Base-by-base conservation (phyloP, 2,113 vertebrate species). In the Mionectes macconnelli region DNA sequence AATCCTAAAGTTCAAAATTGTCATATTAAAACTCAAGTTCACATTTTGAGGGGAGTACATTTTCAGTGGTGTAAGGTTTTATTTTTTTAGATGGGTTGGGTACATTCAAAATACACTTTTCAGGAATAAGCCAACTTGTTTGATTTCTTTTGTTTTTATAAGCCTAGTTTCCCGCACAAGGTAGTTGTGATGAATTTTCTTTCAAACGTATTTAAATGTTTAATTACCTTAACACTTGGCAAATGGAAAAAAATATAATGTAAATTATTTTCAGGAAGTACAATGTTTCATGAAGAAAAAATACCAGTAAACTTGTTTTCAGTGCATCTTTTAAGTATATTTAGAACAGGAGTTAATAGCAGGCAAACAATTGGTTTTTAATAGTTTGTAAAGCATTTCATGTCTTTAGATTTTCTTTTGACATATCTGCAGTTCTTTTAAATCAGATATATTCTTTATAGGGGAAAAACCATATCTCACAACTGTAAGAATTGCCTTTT, bases 51-150 rank as follows among this genome's bases (percentile, higher is more conserved):
- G 3, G 10, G 10, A 35, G 11, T 47, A 52, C 2, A 47, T 55
- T 44, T 81, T 68, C 11, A 49, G 6, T 18, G 22, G 1, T 30
- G 30, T 27, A 67, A 63, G 3, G 2, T 81, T 53, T 21, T 40
- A 2, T 4, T 44, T 77, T 68, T 56, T 39, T 11, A 53, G 4
- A 47, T 39, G 2, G 5, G 2, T 27, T 78, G 14, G 1, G 5
- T 84, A 5, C 19, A 50, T 80, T 77, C 20, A n/a, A 15, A 76
- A 62, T 59, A 57, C 9, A 35, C 0, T 70, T 72, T 81, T 68
- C 31, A 62, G 24, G 14, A 75, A 68, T 47, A 11, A 55, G 47
- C 13, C 6, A 49, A 23, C 8, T 40, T 69, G 6, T 55, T 49
- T 35, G 4, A 7, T 63, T 19, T 0, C 7, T 33, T 62, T 64